These are phyloP conservation scores for Mechanitis mazaeus DNA, from an alignment of 2,888 invertebrate species.

Conservation along the genomic window DNA sequence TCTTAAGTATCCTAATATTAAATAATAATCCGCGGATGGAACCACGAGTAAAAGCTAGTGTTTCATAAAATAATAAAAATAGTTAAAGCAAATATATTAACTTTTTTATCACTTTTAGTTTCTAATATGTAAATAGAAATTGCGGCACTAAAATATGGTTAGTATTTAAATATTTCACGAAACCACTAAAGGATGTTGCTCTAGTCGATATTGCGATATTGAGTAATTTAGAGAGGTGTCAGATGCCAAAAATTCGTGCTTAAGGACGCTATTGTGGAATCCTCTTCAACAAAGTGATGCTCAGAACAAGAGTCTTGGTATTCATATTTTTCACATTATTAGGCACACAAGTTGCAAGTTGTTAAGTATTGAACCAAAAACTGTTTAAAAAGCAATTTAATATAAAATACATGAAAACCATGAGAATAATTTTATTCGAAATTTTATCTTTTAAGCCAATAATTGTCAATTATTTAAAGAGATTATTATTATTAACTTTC, in stretches of 20 bases:
- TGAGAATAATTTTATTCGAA: too few relatives aligned
- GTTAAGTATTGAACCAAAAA: background rate
- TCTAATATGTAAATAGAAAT: constrained; percentile 23
- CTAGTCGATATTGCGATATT: constrained; percentile 24
- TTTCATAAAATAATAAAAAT: background rate
- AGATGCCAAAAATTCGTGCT: constrained; percentile 48
- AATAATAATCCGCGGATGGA: too few relatives aligned
- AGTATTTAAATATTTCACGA: constrained; percentile 31
- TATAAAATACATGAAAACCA: too few relatives aligned
- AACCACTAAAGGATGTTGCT: constrained; percentile 25
- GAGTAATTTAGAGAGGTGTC: constrained; percentile 24
- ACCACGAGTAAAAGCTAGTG: too few relatives aligned
- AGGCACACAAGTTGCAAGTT: background rate
- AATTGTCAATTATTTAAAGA: too few relatives aligned
- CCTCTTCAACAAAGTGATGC: constrained; percentile 33
- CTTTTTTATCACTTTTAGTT: constrained; percentile 3
- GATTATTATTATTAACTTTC: too few relatives aligned
- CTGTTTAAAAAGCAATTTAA: background rate
- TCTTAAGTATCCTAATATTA: too few relatives aligned
- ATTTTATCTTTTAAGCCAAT: too few relatives aligned
- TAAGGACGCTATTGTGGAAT: constrained; percentile 41
- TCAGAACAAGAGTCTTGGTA: constrained; percentile 34
- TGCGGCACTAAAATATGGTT: constrained; percentile 13
- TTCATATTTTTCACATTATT: constrained; percentile 13
- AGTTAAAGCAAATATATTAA: too few relatives aligned